Percentiles rank a stretch among this genome's conserved stretches.
These are phyloP conservation scores for Pocillopora grandis DNA, from an alignment of 92 coral and sea anemone species.

Conservation along the genomic window DNA sequence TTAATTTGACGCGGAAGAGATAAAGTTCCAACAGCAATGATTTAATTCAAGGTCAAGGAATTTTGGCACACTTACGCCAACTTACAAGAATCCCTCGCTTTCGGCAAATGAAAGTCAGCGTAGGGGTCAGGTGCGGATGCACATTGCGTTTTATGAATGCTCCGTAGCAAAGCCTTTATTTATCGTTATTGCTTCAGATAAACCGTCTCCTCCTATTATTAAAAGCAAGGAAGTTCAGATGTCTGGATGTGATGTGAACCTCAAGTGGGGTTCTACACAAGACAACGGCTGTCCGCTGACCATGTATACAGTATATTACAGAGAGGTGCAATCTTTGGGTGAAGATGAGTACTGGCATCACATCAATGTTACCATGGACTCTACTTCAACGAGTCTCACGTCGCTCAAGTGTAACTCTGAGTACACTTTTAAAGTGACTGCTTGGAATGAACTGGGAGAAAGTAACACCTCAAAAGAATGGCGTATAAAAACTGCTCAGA, in stretches of 20 bases:
- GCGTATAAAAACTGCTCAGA: too few species aligned
- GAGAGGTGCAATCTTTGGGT: neutral
- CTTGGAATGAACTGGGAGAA: neutral
- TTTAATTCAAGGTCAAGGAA: too few species aligned
- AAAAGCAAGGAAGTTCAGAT: neutral
- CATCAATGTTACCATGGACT: neutral
- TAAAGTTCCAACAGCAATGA: too few species aligned
- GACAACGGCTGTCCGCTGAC: slow-evolving; percentile 2
- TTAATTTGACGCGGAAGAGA: too few species aligned
- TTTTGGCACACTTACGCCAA: too few species aligned
- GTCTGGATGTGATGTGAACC: neutral
- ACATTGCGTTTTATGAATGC: too few species aligned
- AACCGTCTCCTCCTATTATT: neutral
- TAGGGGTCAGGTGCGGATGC: too few species aligned
- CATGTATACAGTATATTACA: neutral
- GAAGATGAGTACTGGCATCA: neutral
- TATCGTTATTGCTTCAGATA: neutral
- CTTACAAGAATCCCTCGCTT: too few species aligned
- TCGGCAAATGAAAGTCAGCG: too few species aligned
- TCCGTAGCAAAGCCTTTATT: neutral
- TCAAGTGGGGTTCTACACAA: neutral
- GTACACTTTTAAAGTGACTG: neutral
- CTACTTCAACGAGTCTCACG: neutral
- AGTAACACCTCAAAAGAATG: too few species aligned
- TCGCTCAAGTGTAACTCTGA: neutral